Evolutionary conservation across 2,797 vertebrate genomes (phyloP), one percentile per base, ranked within the genome.

Genomic region (Champsocephalus gunnari): DNA sequence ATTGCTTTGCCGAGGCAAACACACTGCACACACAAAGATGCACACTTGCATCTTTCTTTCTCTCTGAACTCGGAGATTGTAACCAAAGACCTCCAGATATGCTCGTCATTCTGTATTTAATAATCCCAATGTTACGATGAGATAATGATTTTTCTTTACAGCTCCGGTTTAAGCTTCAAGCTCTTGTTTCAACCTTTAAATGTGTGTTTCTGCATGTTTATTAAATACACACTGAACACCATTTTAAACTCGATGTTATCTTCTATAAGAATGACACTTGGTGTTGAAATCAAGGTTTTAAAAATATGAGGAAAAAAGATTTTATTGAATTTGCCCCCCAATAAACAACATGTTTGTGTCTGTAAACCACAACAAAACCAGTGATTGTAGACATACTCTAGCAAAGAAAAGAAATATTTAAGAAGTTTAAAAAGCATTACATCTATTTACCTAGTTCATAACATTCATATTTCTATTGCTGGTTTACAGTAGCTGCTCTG

Each of bases 391-490:
- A 96, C 96, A 95, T 92, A 94, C 89, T 94, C 95, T 97, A 96
- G 95, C 96, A 96, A 97, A 95, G 93, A 93, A 95, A 95, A 92
- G 94, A 92, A 94, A 81, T 73, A 84, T 90, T 84, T 84, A 83
- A 87, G 87, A 93, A 90, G 86, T 89, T 85, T 89, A 94, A 91
- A 97, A 95, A 93, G 94, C 91, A 78, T 91, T 88, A 91, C 90
- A 88, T 91, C 91, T 94, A 94, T 80, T 85, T 71, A 95, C 92
- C 96, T 96, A 96, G 89, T 86, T 95, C 91, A 94, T 95, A 96
- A 97, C 97, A 96, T 87, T 86, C 92, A 83, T 93, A 90, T 92
- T 95, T 94, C 96, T 98, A 97, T 96, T 97, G 96, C 96, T 96
- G 95, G 96, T 96, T 96, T 97, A 96, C 95, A 96, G 94, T 92